These are phyloP conservation scores for Xestia rhomboidea DNA, from an alignment of 2,888 invertebrate species.

Conservation along the genomic window DNA sequence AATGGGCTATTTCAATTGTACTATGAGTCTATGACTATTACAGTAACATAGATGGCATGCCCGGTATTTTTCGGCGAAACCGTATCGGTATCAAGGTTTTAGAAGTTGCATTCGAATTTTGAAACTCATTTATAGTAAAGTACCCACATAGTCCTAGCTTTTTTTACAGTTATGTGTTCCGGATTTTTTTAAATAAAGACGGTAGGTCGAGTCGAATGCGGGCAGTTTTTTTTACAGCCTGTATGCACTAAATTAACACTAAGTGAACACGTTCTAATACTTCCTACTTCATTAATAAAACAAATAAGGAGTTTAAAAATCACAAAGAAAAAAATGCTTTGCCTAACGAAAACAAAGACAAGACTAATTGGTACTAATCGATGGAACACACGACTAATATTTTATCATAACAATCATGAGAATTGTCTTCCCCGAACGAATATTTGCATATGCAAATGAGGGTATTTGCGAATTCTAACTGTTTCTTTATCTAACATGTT, in stretches of 20 bases:
- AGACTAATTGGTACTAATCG: slow-evolving; percentile 72
- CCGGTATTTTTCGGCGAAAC: slow-evolving; percentile 50
- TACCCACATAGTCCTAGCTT: slow-evolving; percentile 46
- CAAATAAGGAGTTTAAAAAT: slow-evolving; percentile 40
- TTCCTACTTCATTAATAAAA: slow-evolving; percentile 38
- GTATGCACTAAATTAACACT: background rate
- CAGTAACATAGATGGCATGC: slow-evolving; percentile 52
- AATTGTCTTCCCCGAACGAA: slow-evolving; percentile 48
- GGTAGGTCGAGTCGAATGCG: slow-evolving; percentile 26
- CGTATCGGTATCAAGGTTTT: slow-evolving; percentile 44
- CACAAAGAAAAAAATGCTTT: slow-evolving; percentile 49
- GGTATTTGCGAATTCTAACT: slow-evolving; percentile 53
- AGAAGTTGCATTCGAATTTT: slow-evolving; percentile 13
- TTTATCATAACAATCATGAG: slow-evolving; percentile 64
- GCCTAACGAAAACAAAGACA: slow-evolving; percentile 59
- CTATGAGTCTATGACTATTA: slow-evolving; percentile 32
- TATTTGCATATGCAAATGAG: slow-evolving; percentile 64
- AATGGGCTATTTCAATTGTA: slow-evolving; percentile 65
- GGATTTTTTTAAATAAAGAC: background rate
- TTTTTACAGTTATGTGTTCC: slow-evolving; percentile 33
- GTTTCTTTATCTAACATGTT: slow-evolving; percentile 27
- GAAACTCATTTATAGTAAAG: slow-evolving; percentile 32
- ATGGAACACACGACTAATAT: slow-evolving; percentile 62
- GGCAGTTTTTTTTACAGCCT: slow-evolving; percentile 10
- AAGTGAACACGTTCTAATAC: slow-evolving; percentile 13